Conservation (phyloP, 1,140 invertebrate species). For the Aplysia californica region DNA sequence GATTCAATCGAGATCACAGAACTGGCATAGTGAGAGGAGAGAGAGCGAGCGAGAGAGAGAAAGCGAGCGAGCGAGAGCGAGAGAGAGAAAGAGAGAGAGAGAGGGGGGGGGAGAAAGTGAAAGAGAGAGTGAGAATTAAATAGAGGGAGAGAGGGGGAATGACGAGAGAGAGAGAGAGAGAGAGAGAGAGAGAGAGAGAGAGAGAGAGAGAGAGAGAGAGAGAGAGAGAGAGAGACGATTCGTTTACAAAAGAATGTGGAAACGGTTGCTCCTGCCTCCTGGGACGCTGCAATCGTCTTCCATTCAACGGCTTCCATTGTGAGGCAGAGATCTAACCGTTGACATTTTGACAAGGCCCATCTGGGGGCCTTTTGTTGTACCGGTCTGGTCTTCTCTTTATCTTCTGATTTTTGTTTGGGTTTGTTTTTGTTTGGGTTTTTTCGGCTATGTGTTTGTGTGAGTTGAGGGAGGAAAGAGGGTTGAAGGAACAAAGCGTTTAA, state of each 20-base stretch:
- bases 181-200: no score
- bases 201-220: no score
- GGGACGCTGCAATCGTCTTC: background rate
- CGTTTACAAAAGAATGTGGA: background rate
- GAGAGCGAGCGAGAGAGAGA: background rate
- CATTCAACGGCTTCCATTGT: background rate
- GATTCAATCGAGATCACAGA: no score
- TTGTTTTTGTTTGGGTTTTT: no score
- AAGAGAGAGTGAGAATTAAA: no score
- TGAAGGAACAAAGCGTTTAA: no score
- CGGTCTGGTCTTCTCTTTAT: no score
- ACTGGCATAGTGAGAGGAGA: background rate
- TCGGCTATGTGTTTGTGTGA: no score
- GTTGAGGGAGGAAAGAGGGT: no score
- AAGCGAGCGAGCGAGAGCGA: background rate
- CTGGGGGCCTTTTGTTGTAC: no score
- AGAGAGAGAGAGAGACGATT: background rate
- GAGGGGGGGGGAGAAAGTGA: background rate
- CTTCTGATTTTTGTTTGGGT: no score
- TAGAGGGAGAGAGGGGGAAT: no score
- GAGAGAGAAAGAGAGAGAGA: background rate
- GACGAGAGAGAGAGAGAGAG: background rate
- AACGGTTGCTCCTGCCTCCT: background rate
- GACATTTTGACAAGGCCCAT: background rate
- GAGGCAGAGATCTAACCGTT: background rate